A percentile compares a stretch with the other conserved stretches of the same genome.
phyloP scores from a whole-genome alignment of 2,888 invertebrate genomes.

The Caenorhabditis sinica region DNA sequence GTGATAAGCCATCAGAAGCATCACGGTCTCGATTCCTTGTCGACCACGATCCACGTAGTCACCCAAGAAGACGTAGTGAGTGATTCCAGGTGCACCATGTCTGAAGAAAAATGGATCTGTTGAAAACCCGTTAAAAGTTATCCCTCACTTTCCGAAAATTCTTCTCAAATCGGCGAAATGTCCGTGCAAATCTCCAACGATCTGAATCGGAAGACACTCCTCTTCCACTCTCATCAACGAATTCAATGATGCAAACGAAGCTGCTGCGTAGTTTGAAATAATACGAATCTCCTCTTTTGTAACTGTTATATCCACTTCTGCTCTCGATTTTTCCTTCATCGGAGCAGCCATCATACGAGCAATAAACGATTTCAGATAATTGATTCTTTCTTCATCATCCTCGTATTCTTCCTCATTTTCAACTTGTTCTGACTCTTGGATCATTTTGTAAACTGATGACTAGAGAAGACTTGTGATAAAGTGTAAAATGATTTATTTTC shows the following conservation, averaged over 20 bases:
- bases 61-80: constrained; percentile 71
- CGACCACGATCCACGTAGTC: constrained; percentile 74
- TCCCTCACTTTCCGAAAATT: constrained; percentile 71
- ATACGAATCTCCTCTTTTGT: constrained; percentile 69
- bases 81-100: constrained; percentile 49
- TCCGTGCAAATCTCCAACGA: constrained; percentile 80
- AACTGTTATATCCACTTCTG: constrained; percentile 66
- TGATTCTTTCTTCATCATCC: constrained; percentile 43
- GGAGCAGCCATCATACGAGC: constrained; percentile 50
- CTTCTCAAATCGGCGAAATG: constrained; percentile 78
- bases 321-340: constrained; percentile 33
- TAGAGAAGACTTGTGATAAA: constrained; percentile 4
- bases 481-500: background rate
- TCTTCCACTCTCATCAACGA: constrained; percentile 70
- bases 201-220: constrained; percentile 67
- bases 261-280: constrained; percentile 71
- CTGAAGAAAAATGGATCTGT: constrained; percentile 1
- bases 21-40: constrained; percentile 67
- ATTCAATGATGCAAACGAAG: constrained; percentile 66
- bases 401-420: constrained; percentile 51
- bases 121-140: constrained; percentile 28
- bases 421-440: constrained; percentile 42
- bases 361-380: constrained; percentile 45
- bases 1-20: constrained; percentile 64
- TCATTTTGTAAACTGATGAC: constrained; percentile 27